Base-by-base conservation (phyloP, 2,797 vertebrate species). In the Stomatorhinus walkeri region DNA sequence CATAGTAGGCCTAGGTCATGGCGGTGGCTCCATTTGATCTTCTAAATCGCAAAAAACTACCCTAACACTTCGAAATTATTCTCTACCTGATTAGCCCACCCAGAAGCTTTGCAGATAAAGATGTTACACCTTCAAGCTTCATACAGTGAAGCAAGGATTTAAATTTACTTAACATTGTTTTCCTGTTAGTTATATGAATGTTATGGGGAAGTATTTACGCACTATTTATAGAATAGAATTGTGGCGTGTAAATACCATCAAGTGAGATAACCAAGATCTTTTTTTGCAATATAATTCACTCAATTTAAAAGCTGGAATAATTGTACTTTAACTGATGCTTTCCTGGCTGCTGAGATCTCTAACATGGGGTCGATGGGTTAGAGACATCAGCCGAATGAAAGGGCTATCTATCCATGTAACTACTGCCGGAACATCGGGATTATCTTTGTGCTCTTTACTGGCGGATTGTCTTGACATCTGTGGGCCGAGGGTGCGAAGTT, bases 291-390 rank as follows among this genome's bases (percentile, higher is more conserved):
- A 86, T 56, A 76, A n/a, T 48, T 54, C 22, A 85, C 46, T 85
- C 87, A 85, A 43, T 89, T 85, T 54, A 6, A 16, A 28, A 54
- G 81, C 46, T 9, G 84, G 12, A 88, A 87, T 85, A 88, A 89
- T 86, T 79, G 24, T 49, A 19, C n/a, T 85, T 89, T 88, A 89
- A 89, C 52, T 89, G 87, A 86, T 85, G 19, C 32, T 54, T 88
- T 86, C 87, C 81, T 22, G n/a, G 28, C 28, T 83, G 48, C 22
- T 68, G 54, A 72, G 87, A 19, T 56, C 28, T 32, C 19, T 48
- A 22, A n/a, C 19, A 16, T 85, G n/a, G 1, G 72, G 24, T 85
- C 19, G 24, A 14, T 24, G 52, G 54, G 28, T 61, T 88, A 87
- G 14, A 89, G 10, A 43, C 40, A 48, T 72, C 79, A 46, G 14